Evolutionary conservation across 1,140 invertebrate species (phyloP).

Genomic region (Alviniconcha marisindica): DNA sequence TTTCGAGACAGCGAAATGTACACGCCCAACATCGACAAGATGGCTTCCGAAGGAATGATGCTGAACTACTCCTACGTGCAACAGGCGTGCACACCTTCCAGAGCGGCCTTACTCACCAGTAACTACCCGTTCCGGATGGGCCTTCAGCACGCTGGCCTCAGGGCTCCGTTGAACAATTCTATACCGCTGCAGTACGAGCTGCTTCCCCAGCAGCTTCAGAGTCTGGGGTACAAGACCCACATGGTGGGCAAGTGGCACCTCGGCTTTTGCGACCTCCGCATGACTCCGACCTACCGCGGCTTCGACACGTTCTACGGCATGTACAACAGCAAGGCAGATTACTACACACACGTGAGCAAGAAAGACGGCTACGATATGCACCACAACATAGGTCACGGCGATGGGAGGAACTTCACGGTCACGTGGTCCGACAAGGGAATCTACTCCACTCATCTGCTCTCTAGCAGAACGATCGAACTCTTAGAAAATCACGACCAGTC

Average conservation of each 20-base stretch:
- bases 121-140: too few relatives aligned
- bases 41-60: too few relatives aligned
- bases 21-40: too few relatives aligned
- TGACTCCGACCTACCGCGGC: constrained; percentile 66
- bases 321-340: constrained; percentile 52
- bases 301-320: constrained; percentile 74
- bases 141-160: too few relatives aligned
- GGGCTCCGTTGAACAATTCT: too few relatives aligned
- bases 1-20: too few relatives aligned
- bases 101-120: too few relatives aligned
- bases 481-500: neutral
- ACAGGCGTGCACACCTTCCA: too few relatives aligned
- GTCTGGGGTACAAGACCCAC: constrained; percentile 71
- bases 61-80: too few relatives aligned
- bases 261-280: constrained; percentile 72
- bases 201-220: constrained; percentile 65
- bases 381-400: constrained; percentile 34
- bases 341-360: constrained; percentile 52
- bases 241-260: constrained; percentile 76
- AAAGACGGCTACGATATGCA: constrained; percentile 55
- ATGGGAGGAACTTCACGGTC: constrained; percentile 15
- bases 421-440: neutral
- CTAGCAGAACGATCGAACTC: neutral
- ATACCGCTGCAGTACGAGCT: too few relatives aligned
- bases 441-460: neutral